Conservation (phyloP, 2,113 vertebrate genomes). For the Syngnathoides biaculeatus region DNA sequence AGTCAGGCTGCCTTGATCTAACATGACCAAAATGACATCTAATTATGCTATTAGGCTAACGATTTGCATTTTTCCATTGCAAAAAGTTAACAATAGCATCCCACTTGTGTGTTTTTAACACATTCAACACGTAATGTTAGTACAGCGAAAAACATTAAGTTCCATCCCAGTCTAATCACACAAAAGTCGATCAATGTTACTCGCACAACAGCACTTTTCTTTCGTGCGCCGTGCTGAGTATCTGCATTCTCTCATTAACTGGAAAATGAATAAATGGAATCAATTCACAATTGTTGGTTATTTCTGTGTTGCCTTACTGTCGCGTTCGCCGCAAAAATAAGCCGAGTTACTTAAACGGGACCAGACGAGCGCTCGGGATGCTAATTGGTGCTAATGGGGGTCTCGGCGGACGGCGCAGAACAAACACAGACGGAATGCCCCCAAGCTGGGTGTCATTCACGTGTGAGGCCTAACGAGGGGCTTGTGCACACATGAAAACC, state of each 20-base stretch:
- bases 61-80: too few relatives aligned
- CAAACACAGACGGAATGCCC: constrained; percentile 69
- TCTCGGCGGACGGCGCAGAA: constrained; percentile 64
- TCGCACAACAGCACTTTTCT: neutral
- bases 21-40: too few relatives aligned
- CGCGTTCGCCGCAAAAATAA: neutral
- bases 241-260: neutral
- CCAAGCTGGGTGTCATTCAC: constrained; percentile 67
- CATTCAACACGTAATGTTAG: too few relatives aligned
- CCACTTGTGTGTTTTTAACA: too few relatives aligned
- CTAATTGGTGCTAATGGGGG: constrained; percentile 72
- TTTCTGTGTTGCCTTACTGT: neutral
- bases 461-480: constrained; percentile 46
- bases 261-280: neutral
- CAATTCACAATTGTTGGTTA: neutral
- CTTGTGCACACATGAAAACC: constrained; percentile 9
- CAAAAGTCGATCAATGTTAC: too few relatives aligned
- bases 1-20: too few relatives aligned
- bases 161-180: too few relatives aligned
- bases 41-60: too few relatives aligned
- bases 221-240: neutral
- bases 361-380: constrained; percentile 49
- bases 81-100: too few relatives aligned
- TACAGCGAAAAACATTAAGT: too few relatives aligned
- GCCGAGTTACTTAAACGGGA: constrained; percentile 36